A percentile compares a stretch with the other conserved stretches of the same genome.
Conservation (phyloP, 2,888 invertebrate genomes). For the Nymphalis c-album region DNA sequence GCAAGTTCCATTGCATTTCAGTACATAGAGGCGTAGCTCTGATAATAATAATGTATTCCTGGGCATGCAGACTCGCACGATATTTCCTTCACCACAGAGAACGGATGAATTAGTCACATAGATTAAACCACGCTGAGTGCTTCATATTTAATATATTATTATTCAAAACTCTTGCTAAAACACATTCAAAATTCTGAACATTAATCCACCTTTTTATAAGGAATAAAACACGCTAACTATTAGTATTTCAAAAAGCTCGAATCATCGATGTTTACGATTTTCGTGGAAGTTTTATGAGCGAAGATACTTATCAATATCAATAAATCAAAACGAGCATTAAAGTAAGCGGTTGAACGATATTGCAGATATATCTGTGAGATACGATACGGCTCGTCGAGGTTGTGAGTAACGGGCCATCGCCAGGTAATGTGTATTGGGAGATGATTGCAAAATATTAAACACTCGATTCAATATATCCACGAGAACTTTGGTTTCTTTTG, state of each 20-base stretch:
- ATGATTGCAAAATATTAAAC: background rate
- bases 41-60: too few species aligned
- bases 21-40: too few species aligned
- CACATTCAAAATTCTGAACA: background rate
- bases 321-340: slow-evolving; percentile 12
- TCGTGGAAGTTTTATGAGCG: background rate
- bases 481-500: background rate
- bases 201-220: too few species aligned
- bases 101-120: too few species aligned
- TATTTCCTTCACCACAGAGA: too few species aligned
- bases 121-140: too few species aligned
- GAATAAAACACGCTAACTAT: background rate
- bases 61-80: too few species aligned
- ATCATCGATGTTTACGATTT: slow-evolving; percentile 3
- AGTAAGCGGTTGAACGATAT: slow-evolving; percentile 8
- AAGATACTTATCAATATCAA: slow-evolving; percentile 13
- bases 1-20: too few species aligned
- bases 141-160: too few species aligned
- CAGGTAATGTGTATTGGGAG: slow-evolving; percentile 13
- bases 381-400: slow-evolving; percentile 1
- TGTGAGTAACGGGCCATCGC: slow-evolving; percentile 2
- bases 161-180: too few species aligned
- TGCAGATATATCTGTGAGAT: slow-evolving; percentile 13
- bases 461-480: background rate
- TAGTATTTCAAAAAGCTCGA: background rate